Percentiles rank a stretch among this genome's conserved stretches.
Evolutionary conservation across 2,113 vertebrate species (phyloP).

Genomic region (Triplophysa siluroides): DNA sequence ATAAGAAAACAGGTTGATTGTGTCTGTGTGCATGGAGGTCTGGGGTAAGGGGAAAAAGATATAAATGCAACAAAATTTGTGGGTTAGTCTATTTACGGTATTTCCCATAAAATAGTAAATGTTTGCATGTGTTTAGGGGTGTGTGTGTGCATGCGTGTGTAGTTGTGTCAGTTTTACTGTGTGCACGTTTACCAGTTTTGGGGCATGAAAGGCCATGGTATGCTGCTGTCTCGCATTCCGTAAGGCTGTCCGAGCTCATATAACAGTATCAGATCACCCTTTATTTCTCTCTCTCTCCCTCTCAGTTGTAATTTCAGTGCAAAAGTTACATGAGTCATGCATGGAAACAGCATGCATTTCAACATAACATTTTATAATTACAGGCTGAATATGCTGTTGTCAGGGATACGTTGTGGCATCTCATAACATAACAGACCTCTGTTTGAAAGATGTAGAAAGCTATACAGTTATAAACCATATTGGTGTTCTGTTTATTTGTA

Average conservation of each 20-base stretch:
- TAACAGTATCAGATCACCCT: background rate
- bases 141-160: background rate
- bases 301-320: constrained; percentile 10
- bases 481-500: background rate
- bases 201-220: background rate
- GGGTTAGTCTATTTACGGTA: no score
- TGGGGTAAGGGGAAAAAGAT: no score
- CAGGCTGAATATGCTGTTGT: constrained; percentile 13
- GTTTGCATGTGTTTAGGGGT: constrained; percentile 26
- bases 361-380: constrained; percentile 36
- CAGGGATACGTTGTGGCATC: constrained; percentile 18
- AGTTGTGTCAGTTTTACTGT: constrained; percentile 29
- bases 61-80: no score
- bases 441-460: background rate
- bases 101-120: constrained; percentile 26
- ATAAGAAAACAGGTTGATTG: no score
- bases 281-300: background rate
- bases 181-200: constrained; percentile 43
- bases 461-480: background rate
- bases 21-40: no score
- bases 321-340: constrained; percentile 3
- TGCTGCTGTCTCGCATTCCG: constrained; percentile 6
- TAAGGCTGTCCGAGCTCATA: constrained; percentile 12
- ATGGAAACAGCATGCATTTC: constrained; percentile 52
- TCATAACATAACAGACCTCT: constrained; percentile 16